Percentiles rank a stretch among this genome's conserved stretches.
Conservation (phyloP, 2,797 vertebrate species). For the Argyrosomus regius region DNA sequence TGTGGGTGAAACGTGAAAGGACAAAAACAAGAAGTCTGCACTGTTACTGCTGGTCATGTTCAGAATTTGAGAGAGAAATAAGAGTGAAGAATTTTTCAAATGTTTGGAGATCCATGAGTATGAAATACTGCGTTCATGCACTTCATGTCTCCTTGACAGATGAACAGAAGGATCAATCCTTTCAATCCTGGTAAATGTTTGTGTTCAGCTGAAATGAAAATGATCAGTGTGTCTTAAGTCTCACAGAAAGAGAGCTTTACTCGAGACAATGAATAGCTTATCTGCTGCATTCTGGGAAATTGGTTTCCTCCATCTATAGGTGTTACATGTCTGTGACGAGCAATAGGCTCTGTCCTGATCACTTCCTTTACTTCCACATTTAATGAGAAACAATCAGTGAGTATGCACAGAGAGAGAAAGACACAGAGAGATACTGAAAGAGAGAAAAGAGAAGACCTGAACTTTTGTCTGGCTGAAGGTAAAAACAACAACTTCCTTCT, state of each 20-base stretch:
- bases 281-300: conserved; percentile 33
- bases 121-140: background rate
- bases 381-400: conserved; percentile 6
- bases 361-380: too few relatives aligned
- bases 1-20: background rate
- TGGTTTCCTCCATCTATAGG: conserved; percentile 29
- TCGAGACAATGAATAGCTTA: background rate
- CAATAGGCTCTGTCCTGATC: conserved; percentile 3
- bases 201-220: background rate
- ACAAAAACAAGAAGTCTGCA: background rate
- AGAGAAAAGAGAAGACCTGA: too few relatives aligned
- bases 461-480: too few relatives aligned
- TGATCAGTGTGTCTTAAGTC: background rate
- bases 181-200: background rate
- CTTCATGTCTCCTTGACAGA: background rate
- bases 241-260: background rate
- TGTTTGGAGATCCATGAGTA: background rate
- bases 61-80: background rate
- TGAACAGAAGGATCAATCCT: too few relatives aligned
- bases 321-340: background rate
- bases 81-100: background rate
- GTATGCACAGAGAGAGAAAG: background rate
- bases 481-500: background rate
- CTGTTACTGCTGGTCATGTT: background rate
- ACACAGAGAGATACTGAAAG: background rate